phyloP scores from a whole-genome alignment of 2,888 invertebrate genomes.

The Zygothrica quintamaculata region DNA sequence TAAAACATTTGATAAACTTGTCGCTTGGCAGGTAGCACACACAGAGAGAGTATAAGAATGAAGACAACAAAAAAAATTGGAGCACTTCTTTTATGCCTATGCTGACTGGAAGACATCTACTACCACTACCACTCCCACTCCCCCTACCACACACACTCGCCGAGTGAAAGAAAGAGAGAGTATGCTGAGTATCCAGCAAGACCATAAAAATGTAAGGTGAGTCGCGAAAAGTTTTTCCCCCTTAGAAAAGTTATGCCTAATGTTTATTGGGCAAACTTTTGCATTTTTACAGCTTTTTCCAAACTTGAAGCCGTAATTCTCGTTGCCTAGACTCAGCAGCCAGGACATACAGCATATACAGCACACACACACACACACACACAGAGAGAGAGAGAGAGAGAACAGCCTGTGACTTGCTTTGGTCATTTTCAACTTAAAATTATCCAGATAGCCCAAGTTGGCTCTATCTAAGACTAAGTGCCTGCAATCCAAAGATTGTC shows the following conservation, averaged over 20 bases:
- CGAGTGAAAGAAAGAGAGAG: no score
- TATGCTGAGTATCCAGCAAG: neutral
- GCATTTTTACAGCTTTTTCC: constrained; percentile 72
- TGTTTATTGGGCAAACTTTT: constrained; percentile 77
- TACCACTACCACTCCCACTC: no score
- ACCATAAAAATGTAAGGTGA: constrained; percentile 58
- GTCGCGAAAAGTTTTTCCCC: constrained; percentile 42
- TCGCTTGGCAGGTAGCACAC: constrained; percentile 58
- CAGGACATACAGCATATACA: no score
- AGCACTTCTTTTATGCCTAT: constrained; percentile 51
- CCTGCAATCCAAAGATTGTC: constrained; percentile 65
- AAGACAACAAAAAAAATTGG: constrained; percentile 27
- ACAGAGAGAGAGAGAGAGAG: no score
- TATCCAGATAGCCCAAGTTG: constrained; percentile 58
- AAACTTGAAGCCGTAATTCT: constrained; percentile 54
- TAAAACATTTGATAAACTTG: constrained; percentile 66
- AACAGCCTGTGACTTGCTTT: constrained; percentile 23
- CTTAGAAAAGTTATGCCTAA: constrained; percentile 67
- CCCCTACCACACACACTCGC: no score
- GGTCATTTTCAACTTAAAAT: constrained; percentile 76
- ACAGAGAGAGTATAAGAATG: no score
- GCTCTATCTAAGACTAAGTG: constrained; percentile 25
- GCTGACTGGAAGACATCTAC: no score
- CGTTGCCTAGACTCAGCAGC: constrained; percentile 48
- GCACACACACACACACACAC: no score